phyloP scores from a whole-genome alignment of 2,797 vertebrate genomes.

The Orientallactaga sibirica region DNA sequence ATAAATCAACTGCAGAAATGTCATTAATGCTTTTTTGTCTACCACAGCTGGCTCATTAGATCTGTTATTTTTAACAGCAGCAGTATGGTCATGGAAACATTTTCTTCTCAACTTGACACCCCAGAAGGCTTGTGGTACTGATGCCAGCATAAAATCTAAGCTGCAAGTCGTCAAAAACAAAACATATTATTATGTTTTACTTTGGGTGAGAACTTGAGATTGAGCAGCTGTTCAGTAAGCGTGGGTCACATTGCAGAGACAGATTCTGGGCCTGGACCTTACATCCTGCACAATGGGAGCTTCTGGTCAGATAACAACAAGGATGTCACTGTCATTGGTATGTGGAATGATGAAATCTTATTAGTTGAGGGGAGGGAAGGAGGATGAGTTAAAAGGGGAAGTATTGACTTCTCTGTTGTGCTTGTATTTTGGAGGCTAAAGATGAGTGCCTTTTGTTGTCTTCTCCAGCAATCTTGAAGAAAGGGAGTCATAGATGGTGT shows the following conservation, averaged over 20 bases:
- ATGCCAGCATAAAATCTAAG: constrained; percentile 67
- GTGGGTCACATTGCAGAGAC: constrained; percentile 28
- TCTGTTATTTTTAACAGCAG: constrained; percentile 75
- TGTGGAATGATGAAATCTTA: background rate
- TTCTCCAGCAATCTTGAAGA: background rate
- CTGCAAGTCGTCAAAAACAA: constrained; percentile 50
- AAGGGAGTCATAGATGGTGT: background rate
- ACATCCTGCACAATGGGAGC: background rate
- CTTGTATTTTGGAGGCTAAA: background rate
- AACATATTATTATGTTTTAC: constrained; percentile 51
- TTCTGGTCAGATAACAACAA: background rate
- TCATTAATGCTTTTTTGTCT: constrained; percentile 55
- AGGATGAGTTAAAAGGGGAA: background rate
- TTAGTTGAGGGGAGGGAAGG: background rate
- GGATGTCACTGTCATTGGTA: background rate
- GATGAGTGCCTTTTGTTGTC: background rate
- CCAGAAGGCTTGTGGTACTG: constrained; percentile 57
- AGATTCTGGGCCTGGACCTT: background rate
- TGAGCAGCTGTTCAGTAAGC: constrained; percentile 59
- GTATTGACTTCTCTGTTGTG: background rate
- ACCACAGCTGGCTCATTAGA: constrained; percentile 77
- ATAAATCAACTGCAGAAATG: constrained; percentile 37
- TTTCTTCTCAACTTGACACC: constrained; percentile 71
- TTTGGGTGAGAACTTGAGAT: constrained; percentile 64
- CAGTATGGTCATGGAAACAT: constrained; percentile 71